Base-by-base conservation (phyloP, 1,140 invertebrate genomes). In the Mizuhopecten yessoensis region DNA sequence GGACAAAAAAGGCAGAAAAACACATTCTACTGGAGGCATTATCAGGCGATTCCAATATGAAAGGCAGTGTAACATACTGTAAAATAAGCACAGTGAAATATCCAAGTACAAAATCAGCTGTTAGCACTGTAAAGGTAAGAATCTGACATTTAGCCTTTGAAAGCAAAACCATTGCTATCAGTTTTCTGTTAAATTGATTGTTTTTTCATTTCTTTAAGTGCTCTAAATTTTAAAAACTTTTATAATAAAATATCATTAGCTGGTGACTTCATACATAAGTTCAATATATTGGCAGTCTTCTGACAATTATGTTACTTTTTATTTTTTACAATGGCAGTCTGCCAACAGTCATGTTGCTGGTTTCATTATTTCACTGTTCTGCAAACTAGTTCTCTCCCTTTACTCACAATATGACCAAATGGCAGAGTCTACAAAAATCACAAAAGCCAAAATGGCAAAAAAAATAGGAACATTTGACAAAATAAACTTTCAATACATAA, bases 1-100 rank as follows among this genome's bases (percentile, higher is more conserved):
- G 57, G 57, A 75, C n/a, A 75, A 75, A 75, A 75, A 75, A 75
- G 57, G 57, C 57, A 75, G n/a, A 75, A 75, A 49, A 49, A 49
- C 2, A 9, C 23, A n/a, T 75, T 5, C n/a, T 75, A 29, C 23
- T 29, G 23, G 5, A 75, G 57, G 57, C n/a, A 29, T 75, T 75
- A 29, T 75, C 17, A n/a, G 57, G 57, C 57, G 7, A 11, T 29
- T 17, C 23, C 17, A 75, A 75, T 11, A n/a, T n/a, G n/a, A 29
- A 29, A 75, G 57, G 57, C 57, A 75, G 57, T 75, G 57, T 75
- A 5, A 9, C 5, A 23, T 75, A 75, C n/a, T 75, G 5, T 75
- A 75, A 75, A 1, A 75, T 75, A 75, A 75, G 57, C 57, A 75
- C 57, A 75, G 5, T 75, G 5, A 75, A 11, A 75, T 29, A n/a